phyloP scores from a whole-genome alignment of 1,140 invertebrate genomes.

The Pseudomyrmex cubaensis region DNA sequence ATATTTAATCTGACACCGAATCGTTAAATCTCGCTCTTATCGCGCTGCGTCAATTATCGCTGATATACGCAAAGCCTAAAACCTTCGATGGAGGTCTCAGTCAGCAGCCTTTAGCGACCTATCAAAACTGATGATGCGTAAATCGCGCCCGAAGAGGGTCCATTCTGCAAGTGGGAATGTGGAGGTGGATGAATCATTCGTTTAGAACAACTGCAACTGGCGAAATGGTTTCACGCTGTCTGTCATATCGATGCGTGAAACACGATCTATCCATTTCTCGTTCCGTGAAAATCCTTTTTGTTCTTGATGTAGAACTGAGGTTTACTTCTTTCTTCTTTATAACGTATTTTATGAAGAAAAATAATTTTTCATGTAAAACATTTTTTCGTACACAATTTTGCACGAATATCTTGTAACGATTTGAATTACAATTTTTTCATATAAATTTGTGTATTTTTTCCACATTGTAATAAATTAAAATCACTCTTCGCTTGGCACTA shows the following conservation, averaged over 20 bases:
- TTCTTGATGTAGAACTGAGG: not conserved
- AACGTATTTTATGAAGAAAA: too few relatives aligned
- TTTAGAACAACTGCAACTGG: conserved; percentile 44
- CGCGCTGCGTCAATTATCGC: conserved; percentile 11
- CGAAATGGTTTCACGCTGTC: conserved; percentile 46
- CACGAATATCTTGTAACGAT: too few relatives aligned
- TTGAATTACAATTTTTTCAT: too few relatives aligned
- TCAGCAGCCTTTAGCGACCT: conserved; percentile 50
- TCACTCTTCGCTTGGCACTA: too few relatives aligned
- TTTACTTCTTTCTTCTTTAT: not conserved
- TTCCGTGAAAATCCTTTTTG: not conserved
- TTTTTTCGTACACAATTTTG: not conserved
- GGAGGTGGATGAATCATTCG: conserved; percentile 49
- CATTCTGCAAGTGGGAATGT: conserved; percentile 27
- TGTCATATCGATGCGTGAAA: conserved; percentile 27
- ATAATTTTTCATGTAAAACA: not conserved
- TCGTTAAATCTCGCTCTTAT: conserved; percentile 18
- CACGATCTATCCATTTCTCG: conserved; percentile 5
- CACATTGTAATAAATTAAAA: too few relatives aligned
- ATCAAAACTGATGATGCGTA: conserved; percentile 53
- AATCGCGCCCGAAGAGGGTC: conserved; percentile 49
- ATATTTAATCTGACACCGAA: conserved; percentile 30
- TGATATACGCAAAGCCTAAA: conserved; percentile 37
- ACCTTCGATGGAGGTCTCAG: conserved; percentile 55
- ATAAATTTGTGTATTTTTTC: too few relatives aligned